Evolutionary conservation across 2,888 invertebrate species (phyloP).

Genomic region (Stramonita haemastoma): DNA sequence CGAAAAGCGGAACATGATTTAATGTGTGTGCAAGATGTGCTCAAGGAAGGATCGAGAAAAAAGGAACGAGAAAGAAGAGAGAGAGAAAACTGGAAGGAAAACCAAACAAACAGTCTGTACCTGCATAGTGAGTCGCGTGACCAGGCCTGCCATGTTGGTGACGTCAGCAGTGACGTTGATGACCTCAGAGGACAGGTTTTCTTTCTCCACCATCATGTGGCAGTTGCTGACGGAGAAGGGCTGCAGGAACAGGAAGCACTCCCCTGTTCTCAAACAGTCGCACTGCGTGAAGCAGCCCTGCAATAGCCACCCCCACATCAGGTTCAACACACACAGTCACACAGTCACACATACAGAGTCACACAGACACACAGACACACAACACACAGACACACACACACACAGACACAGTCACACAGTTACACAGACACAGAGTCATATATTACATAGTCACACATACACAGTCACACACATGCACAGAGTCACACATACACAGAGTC

Average conservation of each 20-base stretch:
- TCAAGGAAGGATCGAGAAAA: no score
- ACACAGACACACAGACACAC: not conserved
- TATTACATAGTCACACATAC: no score
- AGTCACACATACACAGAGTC: no score
- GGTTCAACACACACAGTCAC: not conserved
- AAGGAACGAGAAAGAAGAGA: no score
- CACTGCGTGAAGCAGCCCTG: not conserved
- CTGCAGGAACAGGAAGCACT: slow-evolving; percentile 35
- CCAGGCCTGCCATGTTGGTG: slow-evolving; percentile 45
- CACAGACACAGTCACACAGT: no score
- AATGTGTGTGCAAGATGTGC: no score
- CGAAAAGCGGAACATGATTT: no score
- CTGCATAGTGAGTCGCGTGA: slow-evolving; percentile 12
- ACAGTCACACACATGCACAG: no score
- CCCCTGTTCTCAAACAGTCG: slow-evolving; percentile 4
- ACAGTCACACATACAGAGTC: no score
- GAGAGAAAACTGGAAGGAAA: no score
- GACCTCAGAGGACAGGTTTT: slow-evolving; percentile 9
- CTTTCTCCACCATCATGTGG: slow-evolving; percentile 40
- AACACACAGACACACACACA: not conserved
- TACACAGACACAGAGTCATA: no score
- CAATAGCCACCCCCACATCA: not conserved
- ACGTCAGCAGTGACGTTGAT: slow-evolving; percentile 43
- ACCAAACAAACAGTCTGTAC: no score
- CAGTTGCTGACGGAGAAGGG: slow-evolving; percentile 41